Base-by-base conservation (phyloP, 2,797 vertebrate species). In the Diplodus puntazzo region DNA sequence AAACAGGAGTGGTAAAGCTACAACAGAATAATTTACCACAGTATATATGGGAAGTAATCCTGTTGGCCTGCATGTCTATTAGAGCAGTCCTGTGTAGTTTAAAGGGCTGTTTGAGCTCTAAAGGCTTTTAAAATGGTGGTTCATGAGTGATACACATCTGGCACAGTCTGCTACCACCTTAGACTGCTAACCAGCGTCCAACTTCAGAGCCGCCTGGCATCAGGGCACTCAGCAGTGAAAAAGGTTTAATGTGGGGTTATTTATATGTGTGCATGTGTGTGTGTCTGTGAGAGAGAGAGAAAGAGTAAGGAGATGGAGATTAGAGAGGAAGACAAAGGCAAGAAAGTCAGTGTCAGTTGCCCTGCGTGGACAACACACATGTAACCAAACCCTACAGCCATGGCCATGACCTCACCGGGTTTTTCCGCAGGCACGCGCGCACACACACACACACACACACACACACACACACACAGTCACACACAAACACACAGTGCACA, bases 341-440 rank as follows among this genome's bases (percentile, higher is more conserved):
- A 75, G 49, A 64, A 27, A 83, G 80, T 49, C 75, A 79, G 81
- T 88, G 91, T 89, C 82, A 83, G 77, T 86, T 88, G 82, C 54
- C 80, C 80, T 77, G 82, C 23, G 3, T 82, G 87, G 88, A 91
- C 87, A 83, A 81, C 87, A 88, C 76, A 79, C 77, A 75, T 93
- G 95, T 94, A 96, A 96, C 92, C 79, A 75, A 87, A 95, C 70
- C 81, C 91, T 87, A 78, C 60, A 73, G 83, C 86, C 84, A 69
- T 9, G 68, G 86, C 81, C 88, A 91, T 95, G 94, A 95, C 94
- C 93, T 95, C 94, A 94, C 87, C 65, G 63, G 88, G 85, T 90
- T 90, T 94, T 94, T 94, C 87, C 91, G 91, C 78, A 73, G n/a
- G 4, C 57, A 17, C 42, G 17, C 30, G 6, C 6, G 3, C 30